A percentile compares a stretch with the other conserved stretches of the same genome.
These are phyloP conservation scores for Salmo trutta DNA, from an alignment of 2,797 vertebrate species.

Conservation along the genomic window DNA sequence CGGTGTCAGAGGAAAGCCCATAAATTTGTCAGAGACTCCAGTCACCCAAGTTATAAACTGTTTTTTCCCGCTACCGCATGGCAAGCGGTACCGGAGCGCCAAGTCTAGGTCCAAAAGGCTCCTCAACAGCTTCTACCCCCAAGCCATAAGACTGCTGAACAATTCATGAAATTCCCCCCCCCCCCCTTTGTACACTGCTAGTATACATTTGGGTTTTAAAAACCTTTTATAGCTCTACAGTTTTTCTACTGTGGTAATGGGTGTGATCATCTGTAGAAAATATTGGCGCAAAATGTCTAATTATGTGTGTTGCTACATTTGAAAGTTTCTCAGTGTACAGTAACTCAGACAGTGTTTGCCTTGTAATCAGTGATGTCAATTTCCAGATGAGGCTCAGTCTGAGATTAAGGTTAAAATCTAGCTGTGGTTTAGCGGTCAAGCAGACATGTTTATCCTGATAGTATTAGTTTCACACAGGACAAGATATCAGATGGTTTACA, in stretches of 20 bases:
- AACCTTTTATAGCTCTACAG: constrained; percentile 66
- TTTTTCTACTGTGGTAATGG: constrained; percentile 62
- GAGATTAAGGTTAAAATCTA: constrained; percentile 41
- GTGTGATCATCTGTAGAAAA: constrained; percentile 66
- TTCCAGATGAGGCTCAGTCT: constrained; percentile 49
- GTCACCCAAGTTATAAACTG: too few relatives aligned
- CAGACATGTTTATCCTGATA: constrained; percentile 23
- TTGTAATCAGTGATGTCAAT: constrained; percentile 75
- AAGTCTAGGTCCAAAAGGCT: too few relatives aligned
- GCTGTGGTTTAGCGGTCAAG: constrained; percentile 30
- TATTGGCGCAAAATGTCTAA: constrained; percentile 75
- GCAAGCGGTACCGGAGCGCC: too few relatives aligned
- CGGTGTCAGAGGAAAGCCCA: too few relatives aligned
- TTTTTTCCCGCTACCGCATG: too few relatives aligned
- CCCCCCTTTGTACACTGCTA: too few relatives aligned
- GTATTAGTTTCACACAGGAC: constrained; percentile 43
- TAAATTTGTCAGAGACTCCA: too few relatives aligned
- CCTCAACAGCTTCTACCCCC: too few relatives aligned
- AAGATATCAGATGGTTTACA: constrained; percentile 21
- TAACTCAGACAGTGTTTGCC: constrained; percentile 57
- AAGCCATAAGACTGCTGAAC: too few relatives aligned
- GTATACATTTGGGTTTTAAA: constrained; percentile 40
- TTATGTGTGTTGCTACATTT: constrained; percentile 62
- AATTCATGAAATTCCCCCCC: too few relatives aligned
- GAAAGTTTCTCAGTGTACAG: constrained; percentile 71